phyloP scores from a whole-genome alignment of 2,888 invertebrate species.

The Tolmerus cingulatus region DNA sequence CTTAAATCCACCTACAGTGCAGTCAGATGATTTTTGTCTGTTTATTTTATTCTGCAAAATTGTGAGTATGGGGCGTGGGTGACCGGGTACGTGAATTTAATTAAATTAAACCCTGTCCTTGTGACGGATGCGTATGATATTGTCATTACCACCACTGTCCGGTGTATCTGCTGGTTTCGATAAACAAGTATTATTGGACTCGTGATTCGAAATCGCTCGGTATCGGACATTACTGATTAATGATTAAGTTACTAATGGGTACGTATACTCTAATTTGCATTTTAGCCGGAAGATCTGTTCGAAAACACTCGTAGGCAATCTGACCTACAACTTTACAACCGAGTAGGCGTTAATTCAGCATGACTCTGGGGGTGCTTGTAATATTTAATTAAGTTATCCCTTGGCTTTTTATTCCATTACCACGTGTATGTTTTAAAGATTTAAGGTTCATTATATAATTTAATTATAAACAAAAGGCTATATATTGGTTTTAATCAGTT shows the following conservation, averaged over 20 bases:
- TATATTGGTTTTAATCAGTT: background rate
- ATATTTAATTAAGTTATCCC: background rate
- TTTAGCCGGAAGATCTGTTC: background rate
- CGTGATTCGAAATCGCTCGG: background rate
- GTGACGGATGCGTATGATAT: background rate
- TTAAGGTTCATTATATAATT: background rate
- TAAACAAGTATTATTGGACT: background rate
- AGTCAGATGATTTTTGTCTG: background rate
- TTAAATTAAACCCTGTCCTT: background rate
- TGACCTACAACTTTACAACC: background rate
- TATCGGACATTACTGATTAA: background rate
- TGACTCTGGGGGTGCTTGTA: background rate
- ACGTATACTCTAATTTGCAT: background rate
- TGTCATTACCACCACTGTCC: background rate
- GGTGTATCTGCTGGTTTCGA: background rate
- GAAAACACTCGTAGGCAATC: background rate
- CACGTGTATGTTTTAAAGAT: background rate
- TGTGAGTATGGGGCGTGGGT: background rate
- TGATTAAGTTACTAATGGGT: background rate
- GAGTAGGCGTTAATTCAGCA: background rate
- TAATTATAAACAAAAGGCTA: background rate
- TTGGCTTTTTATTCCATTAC: background rate
- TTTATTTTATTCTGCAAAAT: background rate
- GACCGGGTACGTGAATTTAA: background rate
- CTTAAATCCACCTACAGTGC: background rate